Evolutionary conservation across 2,113 vertebrate species (phyloP).

Genomic region (Pogona vitticeps): DNA sequence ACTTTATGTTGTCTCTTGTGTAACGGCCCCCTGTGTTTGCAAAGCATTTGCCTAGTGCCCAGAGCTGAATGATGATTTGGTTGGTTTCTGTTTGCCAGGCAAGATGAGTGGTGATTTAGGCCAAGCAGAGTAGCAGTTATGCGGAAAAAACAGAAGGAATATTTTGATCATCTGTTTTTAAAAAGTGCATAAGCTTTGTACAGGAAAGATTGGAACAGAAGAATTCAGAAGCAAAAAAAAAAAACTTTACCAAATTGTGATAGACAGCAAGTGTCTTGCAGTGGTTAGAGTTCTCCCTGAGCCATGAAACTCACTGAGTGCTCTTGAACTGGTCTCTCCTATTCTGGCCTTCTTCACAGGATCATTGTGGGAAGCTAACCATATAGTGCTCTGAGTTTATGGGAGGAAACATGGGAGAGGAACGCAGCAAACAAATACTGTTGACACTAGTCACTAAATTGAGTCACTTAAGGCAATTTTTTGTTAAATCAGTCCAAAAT

Average conservation of each 20-base stretch:
- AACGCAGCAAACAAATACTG: too few relatives aligned
- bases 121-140: constrained; percentile 12
- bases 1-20: background rate
- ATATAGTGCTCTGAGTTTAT: too few relatives aligned
- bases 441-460: too few relatives aligned
- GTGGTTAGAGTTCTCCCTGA: too few relatives aligned
- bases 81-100: constrained; percentile 14
- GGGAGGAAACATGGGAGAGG: too few relatives aligned
- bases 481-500: too few relatives aligned
- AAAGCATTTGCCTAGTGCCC: background rate
- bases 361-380: too few relatives aligned
- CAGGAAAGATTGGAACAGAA: background rate
- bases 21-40: background rate
- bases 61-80: background rate
- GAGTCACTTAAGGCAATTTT: too few relatives aligned
- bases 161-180: constrained; percentile 6
- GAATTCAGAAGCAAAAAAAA: background rate
- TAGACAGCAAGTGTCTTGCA: too few relatives aligned
- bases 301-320: too few relatives aligned
- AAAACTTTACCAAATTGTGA: background rate
- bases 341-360: too few relatives aligned
- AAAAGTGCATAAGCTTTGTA: background rate
- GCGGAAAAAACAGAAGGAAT: background rate
- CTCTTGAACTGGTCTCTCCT: too few relatives aligned
- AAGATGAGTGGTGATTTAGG: background rate